Evolutionary conservation across 2,888 invertebrate species (phyloP).

Genomic region (Drosophila atroscutellata): DNA sequence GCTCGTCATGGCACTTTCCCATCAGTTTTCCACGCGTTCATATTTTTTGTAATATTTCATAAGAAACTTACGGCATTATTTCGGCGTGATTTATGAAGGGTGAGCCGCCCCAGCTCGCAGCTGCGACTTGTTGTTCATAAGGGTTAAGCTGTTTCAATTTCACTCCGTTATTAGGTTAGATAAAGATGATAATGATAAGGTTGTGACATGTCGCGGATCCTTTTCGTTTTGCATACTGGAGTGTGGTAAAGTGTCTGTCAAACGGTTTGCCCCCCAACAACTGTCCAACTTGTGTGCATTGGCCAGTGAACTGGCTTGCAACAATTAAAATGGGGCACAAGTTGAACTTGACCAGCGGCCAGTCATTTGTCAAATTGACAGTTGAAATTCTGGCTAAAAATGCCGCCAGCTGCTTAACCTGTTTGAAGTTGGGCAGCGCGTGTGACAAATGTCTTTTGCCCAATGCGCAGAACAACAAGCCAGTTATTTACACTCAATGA

Average conservation of each 20-base stretch:
- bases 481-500: conserved; percentile 71
- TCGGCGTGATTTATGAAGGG: conserved; percentile 66
- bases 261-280: conserved; percentile 40
- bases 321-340: conserved; percentile 44
- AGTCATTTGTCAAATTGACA: conserved; percentile 74
- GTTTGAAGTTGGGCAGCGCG: conserved; percentile 58
- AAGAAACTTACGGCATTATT: conserved; percentile 46
- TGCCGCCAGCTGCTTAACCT: conserved; percentile 67
- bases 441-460: conserved; percentile 57
- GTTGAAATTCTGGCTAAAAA: conserved; percentile 36
- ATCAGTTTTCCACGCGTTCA: conserved; percentile 66
- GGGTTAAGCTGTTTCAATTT: conserved; percentile 81
- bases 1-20: conserved; percentile 34
- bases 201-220: conserved; percentile 62
- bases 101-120: conserved; percentile 42
- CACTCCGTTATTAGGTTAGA: conserved; percentile 74
- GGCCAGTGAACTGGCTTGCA: conserved; percentile 56
- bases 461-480: conserved; percentile 44
- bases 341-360: conserved; percentile 56
- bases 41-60: conserved; percentile 69
- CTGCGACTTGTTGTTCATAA: conserved; percentile 66
- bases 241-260: conserved; percentile 12
- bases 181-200: conserved; percentile 72
- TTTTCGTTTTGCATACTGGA: conserved; percentile 39
- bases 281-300: conserved; percentile 71